phyloP scores from a whole-genome alignment of 2,888 invertebrate genomes.

The Incurvaria masculella region DNA sequence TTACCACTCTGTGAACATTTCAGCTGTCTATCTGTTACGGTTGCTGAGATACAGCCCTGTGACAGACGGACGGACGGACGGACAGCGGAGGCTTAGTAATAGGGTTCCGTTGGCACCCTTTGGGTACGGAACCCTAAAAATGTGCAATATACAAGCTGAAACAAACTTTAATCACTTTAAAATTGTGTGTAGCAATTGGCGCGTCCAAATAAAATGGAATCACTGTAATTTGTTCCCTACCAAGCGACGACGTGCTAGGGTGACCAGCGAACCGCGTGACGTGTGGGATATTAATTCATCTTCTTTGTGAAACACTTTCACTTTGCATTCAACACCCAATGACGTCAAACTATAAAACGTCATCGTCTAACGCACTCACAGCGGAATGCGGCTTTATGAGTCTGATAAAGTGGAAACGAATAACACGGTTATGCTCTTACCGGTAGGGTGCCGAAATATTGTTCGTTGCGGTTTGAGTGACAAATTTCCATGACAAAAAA shows the following conservation, averaged over 20 bases:
- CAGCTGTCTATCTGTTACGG: too few relatives aligned
- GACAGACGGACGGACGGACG: too few relatives aligned
- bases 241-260: constrained; percentile 18
- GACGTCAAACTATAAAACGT: constrained; percentile 47
- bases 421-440: background rate
- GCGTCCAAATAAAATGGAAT: too few relatives aligned
- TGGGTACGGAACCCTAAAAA: too few relatives aligned
- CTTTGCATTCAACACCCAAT: constrained; percentile 51
- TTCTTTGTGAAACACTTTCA: constrained; percentile 50
- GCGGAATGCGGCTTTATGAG: background rate
- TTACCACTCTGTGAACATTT: too few relatives aligned
- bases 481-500: background rate
- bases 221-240: too few relatives aligned
- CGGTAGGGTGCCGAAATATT: background rate
- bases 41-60: too few relatives aligned
- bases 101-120: too few relatives aligned
- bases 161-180: too few relatives aligned
- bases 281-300: constrained; percentile 55
- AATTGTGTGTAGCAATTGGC: too few relatives aligned
- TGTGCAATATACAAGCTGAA: too few relatives aligned
- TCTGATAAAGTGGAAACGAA: background rate
- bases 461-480: background rate
- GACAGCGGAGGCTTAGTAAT: too few relatives aligned
- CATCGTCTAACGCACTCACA: constrained; percentile 26
- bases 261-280: constrained; percentile 47